Base-by-base conservation (phyloP, 2,797 vertebrate species). In the Helicolenus hilgendorfi region DNA sequence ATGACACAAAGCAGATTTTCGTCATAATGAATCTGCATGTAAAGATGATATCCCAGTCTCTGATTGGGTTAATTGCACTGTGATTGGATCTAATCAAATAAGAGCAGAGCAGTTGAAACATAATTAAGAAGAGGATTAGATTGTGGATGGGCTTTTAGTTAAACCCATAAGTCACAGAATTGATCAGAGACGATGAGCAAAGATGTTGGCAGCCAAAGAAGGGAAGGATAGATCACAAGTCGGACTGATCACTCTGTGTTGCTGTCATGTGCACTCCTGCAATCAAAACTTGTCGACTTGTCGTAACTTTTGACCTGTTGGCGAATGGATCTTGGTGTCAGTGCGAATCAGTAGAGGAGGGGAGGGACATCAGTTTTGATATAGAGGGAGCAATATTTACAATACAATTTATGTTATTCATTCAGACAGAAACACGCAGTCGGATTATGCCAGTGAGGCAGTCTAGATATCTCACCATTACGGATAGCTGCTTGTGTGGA, bases 51-150 rank as follows among this genome's bases (percentile, higher is more conserved):
- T 83, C 53, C 53, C 76, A 45, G 49, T 70, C 72, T 88, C 67
- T 87, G 89, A 92, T 65, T 91, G 79, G 85, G 90, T 95, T 95
- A 88, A 94, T 92, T 88, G 83, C 73, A 64, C 71, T 60, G 79
- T 77, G 81, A 94, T 91, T 92, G 64, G 91, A 89, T 91, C 79
- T 67, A 91, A 95, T 96, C 81, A 91, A 94, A 92, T 92, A 45
- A 94, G 92, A 93, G 83, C 72, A 67, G 79, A 76, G 88, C 79
- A 81, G 88, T 93, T 95, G 91, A 92, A 94, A 80, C 70, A 94
- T 86, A 92, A 95, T 95, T 94, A 95, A 91, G 72, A 74, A 81
- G 35, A 77, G 81, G 85, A 89, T 86, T 91, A 86, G 91, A 92
- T 79, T 84, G 84, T 77, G 79, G 85, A 92, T 89, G 78, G 80